Percentiles rank a stretch among this genome's conserved stretches.
Evolutionary conservation across 2,888 invertebrate species (phyloP).

Genomic region (Ophion obscuratus): DNA sequence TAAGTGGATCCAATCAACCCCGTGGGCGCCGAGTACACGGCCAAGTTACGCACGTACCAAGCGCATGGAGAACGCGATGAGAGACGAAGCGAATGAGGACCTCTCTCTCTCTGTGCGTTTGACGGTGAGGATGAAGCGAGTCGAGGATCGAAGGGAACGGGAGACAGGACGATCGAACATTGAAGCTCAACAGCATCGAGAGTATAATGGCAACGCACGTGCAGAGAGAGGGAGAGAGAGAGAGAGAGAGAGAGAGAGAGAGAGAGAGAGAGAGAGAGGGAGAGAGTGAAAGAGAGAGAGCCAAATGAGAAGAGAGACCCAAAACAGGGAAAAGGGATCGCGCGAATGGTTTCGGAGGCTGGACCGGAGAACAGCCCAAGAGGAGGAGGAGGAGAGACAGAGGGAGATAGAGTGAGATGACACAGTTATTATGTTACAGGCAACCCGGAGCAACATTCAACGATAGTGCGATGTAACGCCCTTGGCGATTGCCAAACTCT

Average conservation of each 20-base stretch:
- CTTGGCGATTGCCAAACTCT: conserved; percentile 76
- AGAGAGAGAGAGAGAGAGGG: conserved; percentile 26
- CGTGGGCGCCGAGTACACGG: conserved; percentile 74
- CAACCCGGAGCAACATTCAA: conserved; percentile 63
- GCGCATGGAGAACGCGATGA: conserved; percentile 58
- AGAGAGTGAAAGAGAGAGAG: background rate
- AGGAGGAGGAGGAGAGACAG: conserved; percentile 36
- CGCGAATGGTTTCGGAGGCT: background rate
- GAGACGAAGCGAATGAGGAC: conserved; percentile 67
- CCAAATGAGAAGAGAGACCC: conserved; percentile 63
- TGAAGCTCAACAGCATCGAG: conserved; percentile 50
- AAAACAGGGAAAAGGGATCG: conserved; percentile 59
- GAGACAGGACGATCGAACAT: conserved; percentile 51
- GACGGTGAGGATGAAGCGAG: conserved; percentile 44
- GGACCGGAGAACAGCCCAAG: background rate
- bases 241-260: conserved; percentile 18
- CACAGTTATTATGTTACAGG: conserved; percentile 80
- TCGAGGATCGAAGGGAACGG: conserved; percentile 17
- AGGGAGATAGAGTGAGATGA: conserved; percentile 70
- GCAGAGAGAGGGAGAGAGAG: conserved; percentile 22
- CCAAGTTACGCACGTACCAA: conserved; percentile 52
- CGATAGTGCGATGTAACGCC: conserved; percentile 79
- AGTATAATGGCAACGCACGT: conserved; percentile 53
- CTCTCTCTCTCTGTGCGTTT: background rate
- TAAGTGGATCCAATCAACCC: conserved; percentile 84